phyloP scores from a whole-genome alignment of 2,113 vertebrate species.

The Paradisaea rubra region DNA sequence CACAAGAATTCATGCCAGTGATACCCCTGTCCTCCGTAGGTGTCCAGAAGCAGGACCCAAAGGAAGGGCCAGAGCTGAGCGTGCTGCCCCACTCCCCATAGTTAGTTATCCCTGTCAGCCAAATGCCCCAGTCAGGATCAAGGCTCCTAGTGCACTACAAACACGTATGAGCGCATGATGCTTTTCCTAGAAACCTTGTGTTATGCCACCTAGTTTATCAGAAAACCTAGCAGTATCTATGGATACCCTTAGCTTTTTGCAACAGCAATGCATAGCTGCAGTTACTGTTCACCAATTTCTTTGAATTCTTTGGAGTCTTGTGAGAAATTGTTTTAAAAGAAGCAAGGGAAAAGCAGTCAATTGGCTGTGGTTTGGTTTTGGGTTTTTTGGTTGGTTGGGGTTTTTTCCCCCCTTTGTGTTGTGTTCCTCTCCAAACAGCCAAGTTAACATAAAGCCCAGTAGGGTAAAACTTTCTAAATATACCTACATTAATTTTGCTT shows the following conservation, averaged over 20 bases:
- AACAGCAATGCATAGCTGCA: background rate
- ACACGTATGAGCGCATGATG: background rate
- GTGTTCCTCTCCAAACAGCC: background rate
- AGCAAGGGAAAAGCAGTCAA: background rate
- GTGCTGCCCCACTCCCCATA: rapidly evolving
- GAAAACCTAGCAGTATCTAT: background rate
- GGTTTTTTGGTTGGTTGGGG: background rate
- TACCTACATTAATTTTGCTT: background rate
- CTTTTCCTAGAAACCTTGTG: background rate
- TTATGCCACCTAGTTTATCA: background rate
- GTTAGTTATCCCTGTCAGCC: background rate
- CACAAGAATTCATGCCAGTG: background rate
- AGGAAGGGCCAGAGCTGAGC: background rate
- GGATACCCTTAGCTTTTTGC: background rate
- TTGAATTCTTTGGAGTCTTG: background rate
- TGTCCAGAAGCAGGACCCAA: background rate
- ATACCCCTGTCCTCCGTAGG: background rate
- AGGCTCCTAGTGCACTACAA: background rate
- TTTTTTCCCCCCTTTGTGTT: background rate
- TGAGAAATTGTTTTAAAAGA: background rate
- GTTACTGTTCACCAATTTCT: background rate
- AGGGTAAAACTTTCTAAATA: background rate
- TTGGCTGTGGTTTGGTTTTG: background rate
- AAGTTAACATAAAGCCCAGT: background rate
- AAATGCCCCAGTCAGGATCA: background rate